Evolutionary conservation across 2,888 invertebrate species (phyloP), one percentile per base, ranked within the genome.

Genomic region (Pycnomerus fuliginosus): DNA sequence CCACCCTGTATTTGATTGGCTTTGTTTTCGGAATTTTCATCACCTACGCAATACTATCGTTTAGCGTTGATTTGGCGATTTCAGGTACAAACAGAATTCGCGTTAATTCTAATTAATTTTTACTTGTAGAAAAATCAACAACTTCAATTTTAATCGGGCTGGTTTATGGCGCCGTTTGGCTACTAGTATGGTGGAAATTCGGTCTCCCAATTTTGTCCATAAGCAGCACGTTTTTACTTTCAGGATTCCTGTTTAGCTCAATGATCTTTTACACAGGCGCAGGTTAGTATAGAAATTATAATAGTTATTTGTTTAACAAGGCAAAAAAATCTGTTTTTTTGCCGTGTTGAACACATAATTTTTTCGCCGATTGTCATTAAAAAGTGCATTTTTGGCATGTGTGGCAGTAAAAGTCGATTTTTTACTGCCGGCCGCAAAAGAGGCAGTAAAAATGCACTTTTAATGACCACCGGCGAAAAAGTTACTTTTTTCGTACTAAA

Each of bases 141-240:
- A 73, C 76, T 8, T 75, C 81, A 0, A 58, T 76, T 2, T 39
- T 79, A 3, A 71, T 80, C 29, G 85, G 84, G 8, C 43, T 79
- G 28, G 68, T 80, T 41, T 79, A 80, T 48, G 85, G 83, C 1
- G 68, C 75, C 1, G 65, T 80, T 28, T 83, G 83, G 80, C 57
- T 83, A 24, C 57, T 77, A 3, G 71, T 82, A 49, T 86, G 85
- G 83, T 78, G 78, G 73, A 75, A 74, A 51, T 77, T 75, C 54
- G 82, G 81, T 2, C 75, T 80, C 48, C 83, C 84, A 0, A 68
- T 82, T 3, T 58, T 82, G 15, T 77, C 83, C 7, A 79, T 83
- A 3, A 64, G 80, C 13, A 60, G 84, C 14, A 73, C 79, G 5
- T 77, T 80, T 15, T 55, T 84, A 16, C 75, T 80, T 28, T 67